Conservation (phyloP, 2,888 invertebrate species). For the Entomobrya proxima region DNA sequence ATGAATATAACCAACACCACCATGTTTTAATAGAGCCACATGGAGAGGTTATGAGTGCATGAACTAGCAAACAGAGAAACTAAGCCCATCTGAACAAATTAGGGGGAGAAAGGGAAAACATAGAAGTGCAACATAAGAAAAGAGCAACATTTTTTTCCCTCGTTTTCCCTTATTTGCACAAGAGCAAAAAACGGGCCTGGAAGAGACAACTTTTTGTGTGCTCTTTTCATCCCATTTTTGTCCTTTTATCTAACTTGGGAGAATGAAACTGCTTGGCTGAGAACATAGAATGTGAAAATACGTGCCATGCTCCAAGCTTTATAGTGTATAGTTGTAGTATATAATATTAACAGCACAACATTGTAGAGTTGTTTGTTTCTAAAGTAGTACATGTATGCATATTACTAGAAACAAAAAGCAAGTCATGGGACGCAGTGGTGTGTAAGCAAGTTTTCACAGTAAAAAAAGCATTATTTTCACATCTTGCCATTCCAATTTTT, state of each 20-base stretch:
- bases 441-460: slow-evolving; percentile 44
- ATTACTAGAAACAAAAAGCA: background rate
- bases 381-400: background rate
- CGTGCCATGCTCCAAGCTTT: background rate
- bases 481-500: slow-evolving; percentile 46
- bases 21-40: too few species aligned
- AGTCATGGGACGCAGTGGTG: slow-evolving; percentile 23
- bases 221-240: slow-evolving; percentile 3
- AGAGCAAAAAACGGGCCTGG: slow-evolving; percentile 24
- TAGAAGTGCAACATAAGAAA: slow-evolving; percentile 12
- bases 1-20: slow-evolving; percentile 17
- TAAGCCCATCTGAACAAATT: background rate
- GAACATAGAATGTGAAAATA: too few species aligned
- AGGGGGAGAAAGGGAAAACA: background rate
- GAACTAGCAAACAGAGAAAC: background rate
- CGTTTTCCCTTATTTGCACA: slow-evolving; percentile 41
- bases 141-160: background rate
- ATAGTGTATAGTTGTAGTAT: background rate
- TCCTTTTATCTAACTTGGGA: slow-evolving; percentile 10
- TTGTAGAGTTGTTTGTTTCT: background rate
- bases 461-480: slow-evolving; percentile 39
- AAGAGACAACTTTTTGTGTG: slow-evolving; percentile 21
- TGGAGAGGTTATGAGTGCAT: slow-evolving; percentile 6
- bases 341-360: background rate
- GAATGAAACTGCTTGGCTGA: background rate